A percentile compares a stretch with the other conserved stretches of the same genome.
phyloP scores from a whole-genome alignment of 2,113 vertebrate species.

The Colius striatus region DNA sequence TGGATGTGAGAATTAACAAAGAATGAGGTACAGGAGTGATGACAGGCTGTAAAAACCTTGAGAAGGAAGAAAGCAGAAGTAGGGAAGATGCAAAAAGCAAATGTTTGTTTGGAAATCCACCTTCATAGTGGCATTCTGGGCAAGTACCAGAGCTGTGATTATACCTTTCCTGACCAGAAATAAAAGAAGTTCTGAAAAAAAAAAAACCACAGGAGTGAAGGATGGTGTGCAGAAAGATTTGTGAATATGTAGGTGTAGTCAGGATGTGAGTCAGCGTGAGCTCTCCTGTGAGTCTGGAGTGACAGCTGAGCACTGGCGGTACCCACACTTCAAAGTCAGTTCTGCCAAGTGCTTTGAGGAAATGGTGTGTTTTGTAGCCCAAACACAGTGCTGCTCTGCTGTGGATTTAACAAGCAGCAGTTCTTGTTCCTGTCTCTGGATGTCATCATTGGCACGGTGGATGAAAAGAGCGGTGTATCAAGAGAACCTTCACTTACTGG shows the following conservation, averaged over 20 bases:
- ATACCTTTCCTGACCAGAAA: background rate
- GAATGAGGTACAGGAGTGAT: background rate
- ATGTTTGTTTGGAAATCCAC: background rate
- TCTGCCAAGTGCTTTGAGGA: rapidly evolving
- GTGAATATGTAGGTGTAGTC: background rate
- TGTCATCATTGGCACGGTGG: background rate
- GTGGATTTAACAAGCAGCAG: rapidly evolving
- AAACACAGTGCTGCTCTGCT: rapidly evolving
- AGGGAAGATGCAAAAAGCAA: background rate
- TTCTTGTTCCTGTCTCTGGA: background rate
- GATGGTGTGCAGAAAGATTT: background rate
- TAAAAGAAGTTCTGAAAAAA: background rate
- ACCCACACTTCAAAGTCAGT: background rate
- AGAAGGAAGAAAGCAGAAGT: background rate
- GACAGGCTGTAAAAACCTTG: background rate
- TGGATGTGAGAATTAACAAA: background rate
- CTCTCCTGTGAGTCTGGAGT: background rate
- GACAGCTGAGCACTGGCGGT: background rate
- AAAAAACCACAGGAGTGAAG: background rate
- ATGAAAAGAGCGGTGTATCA: background rate
- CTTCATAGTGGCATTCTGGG: background rate
- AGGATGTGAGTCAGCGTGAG: slow-evolving; percentile 28
- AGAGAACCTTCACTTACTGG: background rate
- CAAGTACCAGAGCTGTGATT: background rate
- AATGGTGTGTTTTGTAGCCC: background rate